Conservation (phyloP, 1,140 invertebrate genomes). For the Drosophila sp. region DNA sequence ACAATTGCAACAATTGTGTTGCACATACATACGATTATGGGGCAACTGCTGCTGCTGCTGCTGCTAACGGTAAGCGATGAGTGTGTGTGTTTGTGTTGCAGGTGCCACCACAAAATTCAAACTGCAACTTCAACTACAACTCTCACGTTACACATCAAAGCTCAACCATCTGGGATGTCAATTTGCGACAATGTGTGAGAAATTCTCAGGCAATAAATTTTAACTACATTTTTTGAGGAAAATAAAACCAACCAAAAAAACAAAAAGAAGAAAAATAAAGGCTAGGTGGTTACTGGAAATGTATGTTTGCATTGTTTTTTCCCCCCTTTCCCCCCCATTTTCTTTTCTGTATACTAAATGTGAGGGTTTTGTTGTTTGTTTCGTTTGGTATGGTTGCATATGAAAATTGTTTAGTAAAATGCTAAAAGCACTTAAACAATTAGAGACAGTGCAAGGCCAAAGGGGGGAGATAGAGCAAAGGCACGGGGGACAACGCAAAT, state of each 20-base stretch:
- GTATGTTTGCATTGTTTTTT: constrained; percentile 44
- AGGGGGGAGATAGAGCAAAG: not conserved
- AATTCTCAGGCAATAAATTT: constrained; percentile 70
- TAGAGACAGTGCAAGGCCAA: constrained; percentile 50
- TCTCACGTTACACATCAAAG: constrained; percentile 72
- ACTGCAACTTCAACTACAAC: constrained; percentile 21
- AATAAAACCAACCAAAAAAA: constrained; percentile 31
- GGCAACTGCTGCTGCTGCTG: constrained; percentile 18
- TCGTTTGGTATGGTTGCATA: constrained; percentile 46
- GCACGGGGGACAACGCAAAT: not conserved
- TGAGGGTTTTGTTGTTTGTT: constrained; percentile 12
- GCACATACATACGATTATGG: constrained; percentile 29
- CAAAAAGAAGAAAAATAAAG: constrained; percentile 38
- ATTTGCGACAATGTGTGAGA: constrained; percentile 78
- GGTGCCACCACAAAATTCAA: constrained; percentile 46
- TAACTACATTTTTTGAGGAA: constrained; percentile 48
- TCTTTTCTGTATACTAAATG: not conserved
- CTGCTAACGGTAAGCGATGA: constrained; percentile 1
- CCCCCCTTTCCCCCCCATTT: not conserved
- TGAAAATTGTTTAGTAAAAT: constrained; percentile 75
- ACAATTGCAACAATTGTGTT: constrained; percentile 46
- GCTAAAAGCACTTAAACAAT: constrained; percentile 81
- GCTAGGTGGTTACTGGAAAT: constrained; percentile 48
- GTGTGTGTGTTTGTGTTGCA: constrained; percentile 48
- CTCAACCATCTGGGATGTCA: constrained; percentile 51